A percentile compares a stretch with the other conserved stretches of the same genome.
Conservation (phyloP, 2,113 vertebrate genomes). For the Lagenorhynchus albirostris region DNA sequence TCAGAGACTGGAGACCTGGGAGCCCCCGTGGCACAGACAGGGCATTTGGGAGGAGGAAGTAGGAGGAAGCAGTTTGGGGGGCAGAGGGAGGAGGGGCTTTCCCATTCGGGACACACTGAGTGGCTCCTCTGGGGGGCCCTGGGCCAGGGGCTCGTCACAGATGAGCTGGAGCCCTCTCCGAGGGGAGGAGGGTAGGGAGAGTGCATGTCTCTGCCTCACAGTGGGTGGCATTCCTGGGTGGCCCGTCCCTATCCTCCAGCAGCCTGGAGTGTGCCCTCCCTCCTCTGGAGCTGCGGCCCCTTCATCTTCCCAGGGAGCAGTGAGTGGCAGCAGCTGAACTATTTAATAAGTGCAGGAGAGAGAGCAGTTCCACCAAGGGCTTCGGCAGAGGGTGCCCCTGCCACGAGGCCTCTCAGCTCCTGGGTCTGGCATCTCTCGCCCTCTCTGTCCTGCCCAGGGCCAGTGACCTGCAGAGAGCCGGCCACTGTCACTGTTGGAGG, state of each 20-base stretch:
- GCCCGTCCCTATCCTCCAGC: background rate
- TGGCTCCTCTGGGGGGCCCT: background rate
- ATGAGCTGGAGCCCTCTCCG: background rate
- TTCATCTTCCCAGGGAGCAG: background rate
- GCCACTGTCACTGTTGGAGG: too few species aligned
- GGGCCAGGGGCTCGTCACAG: background rate
- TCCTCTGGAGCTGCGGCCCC: fast-evolving
- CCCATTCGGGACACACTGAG: background rate
- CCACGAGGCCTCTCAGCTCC: fast-evolving
- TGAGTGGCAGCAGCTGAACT: background rate
- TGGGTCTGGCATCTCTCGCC: background rate
- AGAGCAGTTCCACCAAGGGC: background rate
- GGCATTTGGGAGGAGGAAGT: background rate
- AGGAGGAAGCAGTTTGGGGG: background rate
- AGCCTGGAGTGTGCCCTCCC: background rate
- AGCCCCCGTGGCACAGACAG: background rate
- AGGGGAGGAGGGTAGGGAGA: background rate
- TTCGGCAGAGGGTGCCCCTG: background rate
- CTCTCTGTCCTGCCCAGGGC: background rate
- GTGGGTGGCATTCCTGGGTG: background rate
- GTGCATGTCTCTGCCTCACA: background rate
- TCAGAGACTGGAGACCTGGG: background rate
- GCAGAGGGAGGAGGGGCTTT: background rate
- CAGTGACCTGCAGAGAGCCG: background rate
- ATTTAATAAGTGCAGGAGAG: background rate